Conservation (phyloP, 2,888 invertebrate species). For the Syrista parreyssii region DNA sequence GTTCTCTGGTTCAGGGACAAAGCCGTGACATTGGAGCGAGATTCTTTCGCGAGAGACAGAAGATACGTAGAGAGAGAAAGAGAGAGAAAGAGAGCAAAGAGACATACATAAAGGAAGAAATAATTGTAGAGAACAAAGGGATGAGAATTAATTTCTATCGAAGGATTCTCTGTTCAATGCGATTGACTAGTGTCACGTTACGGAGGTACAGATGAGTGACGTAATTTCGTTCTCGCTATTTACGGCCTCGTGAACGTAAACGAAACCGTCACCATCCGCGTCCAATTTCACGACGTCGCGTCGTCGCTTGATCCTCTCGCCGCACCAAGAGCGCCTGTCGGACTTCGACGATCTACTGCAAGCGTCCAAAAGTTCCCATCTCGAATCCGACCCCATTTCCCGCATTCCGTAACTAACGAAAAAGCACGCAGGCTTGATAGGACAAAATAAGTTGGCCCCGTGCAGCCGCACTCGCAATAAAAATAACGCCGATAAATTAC, state of each 20-base stretch:
- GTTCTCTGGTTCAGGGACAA: constrained; percentile 1
- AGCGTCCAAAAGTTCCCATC: not conserved
- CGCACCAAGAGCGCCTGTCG: not conserved
- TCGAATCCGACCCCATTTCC: constrained; percentile 25
- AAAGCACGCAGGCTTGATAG: not conserved
- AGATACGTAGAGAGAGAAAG: not conserved
- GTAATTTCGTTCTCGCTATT: constrained; percentile 50
- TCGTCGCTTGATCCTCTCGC: constrained; percentile 29
- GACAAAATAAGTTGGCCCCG: not conserved
- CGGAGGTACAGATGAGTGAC: constrained; percentile 23
- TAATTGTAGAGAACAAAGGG: not conserved
- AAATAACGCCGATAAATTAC: constrained; percentile 49
- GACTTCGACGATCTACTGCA: not conserved
- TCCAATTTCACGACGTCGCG: not conserved
- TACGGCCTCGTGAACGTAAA: constrained; percentile 39
- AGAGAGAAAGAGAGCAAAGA: not conserved
- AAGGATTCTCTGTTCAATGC: constrained; percentile 11
- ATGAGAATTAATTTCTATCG: not conserved
- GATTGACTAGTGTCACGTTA: constrained; percentile 6
- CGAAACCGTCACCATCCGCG: constrained; percentile 22
- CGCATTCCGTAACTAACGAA: constrained; percentile 17
- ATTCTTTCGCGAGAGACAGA: not conserved
- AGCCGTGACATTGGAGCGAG: constrained; percentile 4
- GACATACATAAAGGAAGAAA: not conserved
- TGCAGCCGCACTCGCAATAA: constrained; percentile 25